A percentile compares a stretch with the other conserved stretches of the same genome.
Evolutionary conservation across 2,113 vertebrate genomes (phyloP).

Genomic region (Ptilonorhynchus violaceus): DNA sequence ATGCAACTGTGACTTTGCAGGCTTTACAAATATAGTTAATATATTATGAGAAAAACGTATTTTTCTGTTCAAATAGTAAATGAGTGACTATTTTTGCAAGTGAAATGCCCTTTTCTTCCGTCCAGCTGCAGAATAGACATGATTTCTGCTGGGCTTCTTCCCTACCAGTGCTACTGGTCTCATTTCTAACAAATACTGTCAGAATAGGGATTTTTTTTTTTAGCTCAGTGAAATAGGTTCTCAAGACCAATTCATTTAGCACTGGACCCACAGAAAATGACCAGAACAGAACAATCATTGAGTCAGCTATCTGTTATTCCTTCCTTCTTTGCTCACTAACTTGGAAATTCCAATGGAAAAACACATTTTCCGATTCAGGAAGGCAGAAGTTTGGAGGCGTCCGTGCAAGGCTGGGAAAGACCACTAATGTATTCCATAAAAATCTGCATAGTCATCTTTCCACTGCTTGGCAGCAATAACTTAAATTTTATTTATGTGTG

Average conservation of each 20-base stretch:
- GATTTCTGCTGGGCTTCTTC: neutral
- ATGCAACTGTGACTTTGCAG: neutral
- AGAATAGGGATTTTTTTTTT: neutral
- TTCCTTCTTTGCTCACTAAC: neutral
- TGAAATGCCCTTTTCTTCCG: neutral
- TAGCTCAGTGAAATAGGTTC: neutral
- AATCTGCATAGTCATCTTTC: neutral
- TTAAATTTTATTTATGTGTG: neutral
- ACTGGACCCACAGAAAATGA: neutral
- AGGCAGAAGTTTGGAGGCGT: neutral
- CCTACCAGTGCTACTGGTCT: neutral
- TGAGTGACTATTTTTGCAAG: neutral
- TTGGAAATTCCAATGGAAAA: neutral
- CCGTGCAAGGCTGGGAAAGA: neutral
- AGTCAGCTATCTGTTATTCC: no score
- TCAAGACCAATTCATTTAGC: neutral
- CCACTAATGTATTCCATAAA: neutral
- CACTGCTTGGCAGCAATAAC: neutral
- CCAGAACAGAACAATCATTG: neutral
- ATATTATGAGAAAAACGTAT: conserved; percentile 13
- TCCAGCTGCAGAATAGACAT: neutral
- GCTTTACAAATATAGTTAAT: conserved; percentile 35
- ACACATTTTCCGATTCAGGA: neutral
- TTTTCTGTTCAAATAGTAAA: conserved; percentile 27
- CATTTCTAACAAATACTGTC: neutral